Conservation (phyloP, 2,888 invertebrate species). For the Netelia virgata region DNA sequence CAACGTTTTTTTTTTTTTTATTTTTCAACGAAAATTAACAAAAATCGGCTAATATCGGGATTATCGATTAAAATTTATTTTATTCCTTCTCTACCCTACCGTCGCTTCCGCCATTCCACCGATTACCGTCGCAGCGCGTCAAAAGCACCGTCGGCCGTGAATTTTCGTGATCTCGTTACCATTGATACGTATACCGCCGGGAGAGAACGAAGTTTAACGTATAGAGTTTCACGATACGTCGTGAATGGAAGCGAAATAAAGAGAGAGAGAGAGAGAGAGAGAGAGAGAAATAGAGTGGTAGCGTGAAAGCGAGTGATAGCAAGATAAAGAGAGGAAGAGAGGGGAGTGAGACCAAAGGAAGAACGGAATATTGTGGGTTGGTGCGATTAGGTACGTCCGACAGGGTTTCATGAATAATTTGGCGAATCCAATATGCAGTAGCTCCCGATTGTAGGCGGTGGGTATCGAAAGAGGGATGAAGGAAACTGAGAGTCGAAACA, state of each 20-base stretch:
- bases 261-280: not conserved
- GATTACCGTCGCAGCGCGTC: not conserved
- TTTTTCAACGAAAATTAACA: too few species aligned
- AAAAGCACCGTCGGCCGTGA: not conserved
- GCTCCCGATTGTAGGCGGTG: conserved; percentile 49
- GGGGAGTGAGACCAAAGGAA: not conserved
- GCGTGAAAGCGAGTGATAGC: not conserved
- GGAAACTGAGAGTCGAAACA: not conserved
- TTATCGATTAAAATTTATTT: too few species aligned
- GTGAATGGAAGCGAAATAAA: not conserved
- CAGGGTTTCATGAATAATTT: conserved; percentile 55
- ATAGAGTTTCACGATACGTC: not conserved
- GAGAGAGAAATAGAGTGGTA: not conserved
- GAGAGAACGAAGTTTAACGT: conserved; percentile 34
- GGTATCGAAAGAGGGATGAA: conserved; percentile 1
- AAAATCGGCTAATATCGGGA: too few species aligned
- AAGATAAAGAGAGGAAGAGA: not conserved
- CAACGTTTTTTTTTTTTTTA: not conserved
- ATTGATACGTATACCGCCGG: not conserved
- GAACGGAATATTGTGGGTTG: conserved; percentile 13
- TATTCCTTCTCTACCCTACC: not conserved
- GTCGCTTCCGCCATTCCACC: not conserved
- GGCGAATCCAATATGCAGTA: conserved; percentile 53
- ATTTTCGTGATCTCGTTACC: not conserved
- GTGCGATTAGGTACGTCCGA: conserved; percentile 48